Evolutionary conservation across 2,797 vertebrate genomes (phyloP), one percentile per base, ranked within the genome.

Genomic region (Ctenopoma kingsleyae): DNA sequence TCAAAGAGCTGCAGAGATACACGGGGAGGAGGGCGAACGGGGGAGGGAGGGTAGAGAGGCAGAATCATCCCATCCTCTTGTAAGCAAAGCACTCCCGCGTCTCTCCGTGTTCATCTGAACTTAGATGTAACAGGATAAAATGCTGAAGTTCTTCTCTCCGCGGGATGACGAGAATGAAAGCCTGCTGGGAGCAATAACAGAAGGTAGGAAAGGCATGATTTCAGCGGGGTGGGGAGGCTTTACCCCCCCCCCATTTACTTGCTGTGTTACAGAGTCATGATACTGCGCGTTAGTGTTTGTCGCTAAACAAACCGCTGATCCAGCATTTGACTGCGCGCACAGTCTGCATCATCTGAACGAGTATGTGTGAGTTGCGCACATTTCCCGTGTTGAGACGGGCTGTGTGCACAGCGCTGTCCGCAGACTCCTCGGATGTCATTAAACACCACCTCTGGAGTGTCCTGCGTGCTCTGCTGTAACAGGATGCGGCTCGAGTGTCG

Each of bases 151-250:
- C 90, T 93, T 93, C 87, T 84, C 89, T 8, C 57, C 89, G 68
- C 88, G 91, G 88, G 91, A 93, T 76, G 91, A 93, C 40, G 91
- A 93, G 81, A 93, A 93, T 4, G 91, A 93, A 71, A 93, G 92
- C 81, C 91, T 93, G 15, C 30, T 93, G 27, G 91, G 87, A 51
- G 89, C 84, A 20, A 71, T 89, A 78, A 90, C 90, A 0, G 92
- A 93, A 59, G 92, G 92, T 93, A 83, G 83, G 89, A 2, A 17
- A 30, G 20, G 27, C 5, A 17, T 16, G 15, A 8, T 52, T 17
- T 49, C 19, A 36, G 6, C 13, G 15, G 62, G 56, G 41, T 56
- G 60, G 44, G 43, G 63, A 55, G 44, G 58, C 48, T 50, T 59
- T 56, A 17, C 19, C 15, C 41, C 46, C 19, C 15, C 41, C 46